Evolutionary conservation across 1,140 invertebrate species (phyloP).

Genomic region (Brachystomella parvula): DNA sequence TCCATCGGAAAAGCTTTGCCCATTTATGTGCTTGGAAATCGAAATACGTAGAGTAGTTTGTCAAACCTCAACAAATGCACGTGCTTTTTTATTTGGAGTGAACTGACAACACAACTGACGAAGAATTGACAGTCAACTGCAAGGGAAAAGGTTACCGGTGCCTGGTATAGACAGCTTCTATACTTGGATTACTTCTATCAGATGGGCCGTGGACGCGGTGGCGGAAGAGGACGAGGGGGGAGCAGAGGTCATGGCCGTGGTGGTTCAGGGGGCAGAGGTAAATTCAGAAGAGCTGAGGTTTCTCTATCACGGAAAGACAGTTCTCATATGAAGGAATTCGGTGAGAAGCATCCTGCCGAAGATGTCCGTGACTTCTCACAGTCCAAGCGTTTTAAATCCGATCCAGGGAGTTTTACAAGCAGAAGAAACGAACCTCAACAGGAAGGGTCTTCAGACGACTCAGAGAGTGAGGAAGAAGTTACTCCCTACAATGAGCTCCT

Average conservation of each 20-base stretch:
- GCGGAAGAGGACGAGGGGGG: neutral
- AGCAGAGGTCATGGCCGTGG: conserved; percentile 7
- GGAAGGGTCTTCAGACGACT: neutral
- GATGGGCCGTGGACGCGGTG: conserved; percentile 8
- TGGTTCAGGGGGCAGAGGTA: neutral
- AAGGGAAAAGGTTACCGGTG: no score
- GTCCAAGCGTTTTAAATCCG: neutral
- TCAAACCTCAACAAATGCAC: no score
- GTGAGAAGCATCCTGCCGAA: conserved; percentile 26
- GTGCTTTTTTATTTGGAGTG: no score
- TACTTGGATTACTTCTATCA: no score
- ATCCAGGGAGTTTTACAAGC: neutral
- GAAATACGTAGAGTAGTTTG: no score
- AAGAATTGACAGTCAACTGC: no score
- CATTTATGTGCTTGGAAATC: no score
- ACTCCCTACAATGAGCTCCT: conserved; percentile 29
- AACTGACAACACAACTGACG: no score
- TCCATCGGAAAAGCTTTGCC: no score
- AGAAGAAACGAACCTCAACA: neutral
- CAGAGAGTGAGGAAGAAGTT: conserved; percentile 23
- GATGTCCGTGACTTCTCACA: conserved; percentile 15
- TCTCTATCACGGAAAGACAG: conserved; percentile 9
- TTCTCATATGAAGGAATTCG: conserved; percentile 24
- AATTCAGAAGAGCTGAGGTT: no score
- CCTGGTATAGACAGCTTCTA: no score